Conservation (phyloP, 1,140 invertebrate genomes). For the Drosophila fuyamai region DNA sequence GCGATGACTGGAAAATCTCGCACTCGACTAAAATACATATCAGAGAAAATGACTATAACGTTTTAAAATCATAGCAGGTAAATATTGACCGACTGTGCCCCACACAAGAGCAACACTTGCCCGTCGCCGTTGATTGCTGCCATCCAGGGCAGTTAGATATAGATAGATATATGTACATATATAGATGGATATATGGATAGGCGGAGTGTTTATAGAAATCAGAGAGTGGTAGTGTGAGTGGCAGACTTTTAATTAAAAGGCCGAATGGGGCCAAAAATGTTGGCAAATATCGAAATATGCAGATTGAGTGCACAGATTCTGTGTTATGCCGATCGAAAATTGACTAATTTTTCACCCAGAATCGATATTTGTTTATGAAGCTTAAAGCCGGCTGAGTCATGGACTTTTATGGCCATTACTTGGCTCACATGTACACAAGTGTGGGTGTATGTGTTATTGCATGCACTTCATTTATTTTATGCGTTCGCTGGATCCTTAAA, state of each 20-base stretch:
- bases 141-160: constrained; percentile 10
- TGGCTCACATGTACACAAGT: neutral
- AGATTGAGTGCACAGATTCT: constrained; percentile 3
- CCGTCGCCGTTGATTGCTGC: constrained; percentile 26
- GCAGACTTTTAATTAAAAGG: constrained; percentile 64
- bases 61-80: constrained; percentile 70
- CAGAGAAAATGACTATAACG: constrained; percentile 59
- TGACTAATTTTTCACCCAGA: constrained; percentile 24
- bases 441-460: constrained; percentile 38
- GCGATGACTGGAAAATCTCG: constrained; percentile 28
- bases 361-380: constrained; percentile 36
- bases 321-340: constrained; percentile 13
- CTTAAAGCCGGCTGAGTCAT: constrained; percentile 61
- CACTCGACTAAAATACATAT: constrained; percentile 48
- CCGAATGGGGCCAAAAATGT: constrained; percentile 22
- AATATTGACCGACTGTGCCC: constrained; percentile 49
- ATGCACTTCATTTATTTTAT: constrained; percentile 78
- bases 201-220: neutral
- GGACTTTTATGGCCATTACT: constrained; percentile 56
- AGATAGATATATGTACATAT: neutral
- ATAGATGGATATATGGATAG: neutral
- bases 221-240: neutral
- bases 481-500: constrained; percentile 66
- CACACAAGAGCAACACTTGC: constrained; percentile 5
- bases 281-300: constrained; percentile 48